These are phyloP conservation scores for Stichodactyla mertensii DNA, from an alignment of 64 coral and sea anemone species.

Conservation along the genomic window DNA sequence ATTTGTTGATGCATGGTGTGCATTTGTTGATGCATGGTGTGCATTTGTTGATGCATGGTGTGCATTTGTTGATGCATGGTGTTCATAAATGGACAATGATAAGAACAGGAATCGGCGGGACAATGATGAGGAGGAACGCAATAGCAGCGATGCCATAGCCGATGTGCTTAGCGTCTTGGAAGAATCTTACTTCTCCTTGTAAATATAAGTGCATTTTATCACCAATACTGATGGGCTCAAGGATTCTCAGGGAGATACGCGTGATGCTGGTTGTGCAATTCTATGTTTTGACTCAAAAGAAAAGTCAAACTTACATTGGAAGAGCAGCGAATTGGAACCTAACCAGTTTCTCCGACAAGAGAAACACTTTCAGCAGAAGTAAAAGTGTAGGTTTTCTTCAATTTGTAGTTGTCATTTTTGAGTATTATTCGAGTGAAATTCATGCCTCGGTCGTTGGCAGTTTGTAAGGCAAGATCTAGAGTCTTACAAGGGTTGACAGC, in stretches of 20 bases:
- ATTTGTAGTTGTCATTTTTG: slow-evolving; percentile 17
- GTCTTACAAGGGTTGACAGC: slow-evolving; percentile 15
- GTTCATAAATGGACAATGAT: slow-evolving; percentile 32
- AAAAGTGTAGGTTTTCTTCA: slow-evolving; percentile 40
- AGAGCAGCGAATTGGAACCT: slow-evolving; percentile 42
- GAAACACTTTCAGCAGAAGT: slow-evolving; percentile 28
- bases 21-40: no score
- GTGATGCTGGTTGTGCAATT: slow-evolving; percentile 49
- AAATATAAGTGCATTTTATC: slow-evolving; percentile 21
- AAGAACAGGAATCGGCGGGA: slow-evolving; percentile 39
- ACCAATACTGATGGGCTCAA: slow-evolving; percentile 32
- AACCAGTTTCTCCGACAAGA: slow-evolving; percentile 26
- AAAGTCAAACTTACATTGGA: slow-evolving; percentile 66
- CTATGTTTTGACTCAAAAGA: slow-evolving; percentile 43
- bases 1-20: no score
- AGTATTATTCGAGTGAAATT: slow-evolving; percentile 27
- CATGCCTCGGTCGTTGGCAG: neutral
- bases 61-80: slow-evolving; percentile 19
- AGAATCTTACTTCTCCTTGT: slow-evolving; percentile 39
- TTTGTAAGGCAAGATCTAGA: neutral
- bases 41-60: neutral
- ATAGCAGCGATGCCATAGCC: slow-evolving; percentile 43
- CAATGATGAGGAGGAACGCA: slow-evolving; percentile 11
- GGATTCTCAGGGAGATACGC: slow-evolving; percentile 58
- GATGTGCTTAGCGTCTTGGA: slow-evolving; percentile 55